These are phyloP conservation scores for Lampropteryx suffumata DNA, from an alignment of 2,888 invertebrate genomes.

Conservation along the genomic window DNA sequence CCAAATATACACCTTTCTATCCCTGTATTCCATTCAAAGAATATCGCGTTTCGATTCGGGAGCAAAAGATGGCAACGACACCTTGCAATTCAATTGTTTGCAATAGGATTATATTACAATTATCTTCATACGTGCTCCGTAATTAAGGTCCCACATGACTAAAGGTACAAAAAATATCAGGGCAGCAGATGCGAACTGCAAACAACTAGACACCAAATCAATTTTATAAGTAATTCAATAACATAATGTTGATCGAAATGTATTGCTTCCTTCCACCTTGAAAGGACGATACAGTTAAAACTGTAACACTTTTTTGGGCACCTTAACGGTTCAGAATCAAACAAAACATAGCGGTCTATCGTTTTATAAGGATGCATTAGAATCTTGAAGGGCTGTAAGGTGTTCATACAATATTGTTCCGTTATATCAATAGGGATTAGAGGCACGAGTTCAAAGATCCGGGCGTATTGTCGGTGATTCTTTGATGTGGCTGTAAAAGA, in stretches of 20 bases:
- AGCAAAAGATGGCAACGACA: constrained; percentile 49
- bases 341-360: constrained; percentile 68
- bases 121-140: constrained; percentile 75
- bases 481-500: constrained; percentile 80
- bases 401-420: constrained; percentile 71
- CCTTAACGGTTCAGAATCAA: constrained; percentile 69
- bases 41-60: constrained; percentile 54
- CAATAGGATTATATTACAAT: constrained; percentile 76
- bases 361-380: constrained; percentile 69
- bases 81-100: constrained; percentile 73
- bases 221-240: constrained; percentile 81
- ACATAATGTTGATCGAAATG: constrained; percentile 79
- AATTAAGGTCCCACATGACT: constrained; percentile 80
- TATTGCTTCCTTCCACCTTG: constrained; percentile 82
- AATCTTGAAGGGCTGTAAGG: constrained; percentile 54
- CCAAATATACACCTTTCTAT: constrained; percentile 65
- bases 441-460: constrained; percentile 73
- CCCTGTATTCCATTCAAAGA: constrained; percentile 35
- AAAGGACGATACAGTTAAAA: constrained; percentile 78
- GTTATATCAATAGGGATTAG: constrained; percentile 81
- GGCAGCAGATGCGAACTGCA: constrained; percentile 75
- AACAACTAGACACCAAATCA: constrained; percentile 68
- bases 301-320: constrained; percentile 74
- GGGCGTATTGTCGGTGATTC: constrained; percentile 61
- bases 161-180: constrained; percentile 58